Percentiles rank a stretch among this genome's conserved stretches.
Evolutionary conservation across 2,888 invertebrate genomes (phyloP).

Genomic region (Schrankia costaestrigalis): DNA sequence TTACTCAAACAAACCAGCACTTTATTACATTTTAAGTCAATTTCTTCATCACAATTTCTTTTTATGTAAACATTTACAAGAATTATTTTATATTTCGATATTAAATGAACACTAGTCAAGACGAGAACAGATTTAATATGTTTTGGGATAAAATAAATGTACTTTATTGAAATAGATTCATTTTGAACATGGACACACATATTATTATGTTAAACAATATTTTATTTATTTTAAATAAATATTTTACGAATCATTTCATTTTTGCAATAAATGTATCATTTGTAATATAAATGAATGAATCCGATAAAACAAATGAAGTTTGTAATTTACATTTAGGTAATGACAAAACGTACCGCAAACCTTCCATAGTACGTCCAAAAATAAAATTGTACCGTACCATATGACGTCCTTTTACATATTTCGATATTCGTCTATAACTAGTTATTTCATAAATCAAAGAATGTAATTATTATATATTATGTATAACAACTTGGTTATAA

Average conservation of each 20-base stretch:
- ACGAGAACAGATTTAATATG: constrained; percentile 12
- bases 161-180: neutral
- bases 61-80: constrained; percentile 9
- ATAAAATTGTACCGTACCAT: constrained; percentile 20
- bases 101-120: constrained; percentile 28
- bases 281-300: too few species aligned
- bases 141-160: constrained; percentile 1
- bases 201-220: neutral
- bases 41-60: constrained; percentile 2
- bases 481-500: constrained; percentile 13
- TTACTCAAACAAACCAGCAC: neutral
- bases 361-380: constrained; percentile 28
- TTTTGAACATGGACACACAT: constrained; percentile 6
- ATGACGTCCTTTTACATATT: constrained; percentile 20
- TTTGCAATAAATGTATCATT: too few species aligned
- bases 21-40: too few species aligned
- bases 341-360: too few species aligned
- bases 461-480: constrained; percentile 4
- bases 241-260: too few species aligned
- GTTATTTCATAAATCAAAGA: constrained; percentile 3
- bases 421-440: constrained; percentile 17
- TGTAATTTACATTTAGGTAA: too few species aligned
- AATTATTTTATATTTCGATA: constrained; percentile 20
- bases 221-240: too few species aligned
- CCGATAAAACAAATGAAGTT: too few species aligned